Conservation (phyloP, 2,113 vertebrate genomes). For the Hystrix brachyura region DNA sequence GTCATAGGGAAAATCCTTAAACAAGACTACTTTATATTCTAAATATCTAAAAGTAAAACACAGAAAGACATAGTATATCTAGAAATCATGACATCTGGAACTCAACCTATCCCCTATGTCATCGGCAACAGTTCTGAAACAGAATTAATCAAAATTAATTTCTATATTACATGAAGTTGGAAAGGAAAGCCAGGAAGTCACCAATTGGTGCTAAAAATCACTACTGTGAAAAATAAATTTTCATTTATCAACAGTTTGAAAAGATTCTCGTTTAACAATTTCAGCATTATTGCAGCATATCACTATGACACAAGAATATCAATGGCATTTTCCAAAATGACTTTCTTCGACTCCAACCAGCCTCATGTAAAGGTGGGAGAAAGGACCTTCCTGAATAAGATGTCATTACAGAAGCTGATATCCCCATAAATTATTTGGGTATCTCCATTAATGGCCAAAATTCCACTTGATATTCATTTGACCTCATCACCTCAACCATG, state of each 20-base stretch:
- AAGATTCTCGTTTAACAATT: conserved; percentile 54
- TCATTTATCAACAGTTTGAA: neutral
- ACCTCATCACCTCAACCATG: neutral
- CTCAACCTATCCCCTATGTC: neutral
- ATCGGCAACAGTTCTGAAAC: neutral
- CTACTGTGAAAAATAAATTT: conserved; percentile 24
- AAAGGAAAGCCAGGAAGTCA: neutral
- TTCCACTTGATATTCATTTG: neutral
- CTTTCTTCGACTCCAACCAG: conserved; percentile 33
- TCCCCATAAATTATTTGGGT: neutral
- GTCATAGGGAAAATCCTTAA: conserved; percentile 11
- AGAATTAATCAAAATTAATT: conserved; percentile 29
- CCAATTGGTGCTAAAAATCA: conserved; percentile 20
- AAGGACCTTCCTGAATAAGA: neutral
- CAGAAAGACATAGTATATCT: neutral
- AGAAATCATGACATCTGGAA: neutral
- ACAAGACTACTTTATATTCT: neutral
- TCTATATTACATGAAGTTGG: neutral
- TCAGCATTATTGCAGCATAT: neutral
- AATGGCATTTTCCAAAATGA: conserved; percentile 45
- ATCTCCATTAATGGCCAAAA: neutral
- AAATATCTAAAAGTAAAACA: neutral
- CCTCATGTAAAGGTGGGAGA: neutral
- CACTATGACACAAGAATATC: conserved; percentile 5
- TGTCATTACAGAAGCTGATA: neutral